phyloP scores from a whole-genome alignment of 2,113 vertebrate genomes.

The Upupa epops region DNA sequence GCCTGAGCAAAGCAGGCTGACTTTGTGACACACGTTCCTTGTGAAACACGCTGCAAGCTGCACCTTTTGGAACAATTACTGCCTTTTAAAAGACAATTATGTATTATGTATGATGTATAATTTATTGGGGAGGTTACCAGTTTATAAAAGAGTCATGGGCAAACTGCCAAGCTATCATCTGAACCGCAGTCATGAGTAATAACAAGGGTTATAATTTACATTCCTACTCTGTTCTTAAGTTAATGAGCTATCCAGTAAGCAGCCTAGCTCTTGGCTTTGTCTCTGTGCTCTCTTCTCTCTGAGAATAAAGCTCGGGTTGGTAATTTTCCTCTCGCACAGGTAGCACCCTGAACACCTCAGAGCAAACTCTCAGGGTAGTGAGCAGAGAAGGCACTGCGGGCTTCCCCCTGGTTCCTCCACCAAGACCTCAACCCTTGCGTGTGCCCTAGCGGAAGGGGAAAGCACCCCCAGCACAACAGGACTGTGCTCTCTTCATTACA shows the following conservation, averaged over 20 bases:
- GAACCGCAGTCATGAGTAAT: slow-evolving; percentile 74
- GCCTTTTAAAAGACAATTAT: slow-evolving; percentile 73
- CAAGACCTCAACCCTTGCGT: background rate
- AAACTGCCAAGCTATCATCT: slow-evolving; percentile 69
- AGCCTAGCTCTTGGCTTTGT: slow-evolving; percentile 55
- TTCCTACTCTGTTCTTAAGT: slow-evolving; percentile 74
- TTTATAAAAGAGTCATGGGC: slow-evolving; percentile 65
- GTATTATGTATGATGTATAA: slow-evolving; percentile 65
- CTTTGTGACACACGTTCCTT: background rate
- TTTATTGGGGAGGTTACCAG: slow-evolving; percentile 70
- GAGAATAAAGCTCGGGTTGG: slow-evolving; percentile 35
- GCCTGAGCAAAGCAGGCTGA: background rate
- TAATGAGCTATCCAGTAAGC: slow-evolving; percentile 74
- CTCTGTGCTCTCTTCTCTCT: slow-evolving; percentile 26
- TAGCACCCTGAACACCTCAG: background rate
- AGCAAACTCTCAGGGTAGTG: background rate
- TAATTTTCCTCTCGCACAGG: slow-evolving; percentile 2
- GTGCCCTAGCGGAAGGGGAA: slow-evolving; percentile 4
- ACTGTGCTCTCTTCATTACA: background rate
- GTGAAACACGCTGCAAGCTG: background rate
- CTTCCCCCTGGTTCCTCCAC: background rate
- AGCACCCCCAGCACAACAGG: background rate
- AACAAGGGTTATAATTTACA: slow-evolving; percentile 78
- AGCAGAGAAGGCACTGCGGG: background rate
- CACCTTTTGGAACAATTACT: slow-evolving; percentile 57